These are phyloP conservation scores for Rotaria sp. DNA, from an alignment of 2,888 invertebrate genomes.

Conservation along the genomic window DNA sequence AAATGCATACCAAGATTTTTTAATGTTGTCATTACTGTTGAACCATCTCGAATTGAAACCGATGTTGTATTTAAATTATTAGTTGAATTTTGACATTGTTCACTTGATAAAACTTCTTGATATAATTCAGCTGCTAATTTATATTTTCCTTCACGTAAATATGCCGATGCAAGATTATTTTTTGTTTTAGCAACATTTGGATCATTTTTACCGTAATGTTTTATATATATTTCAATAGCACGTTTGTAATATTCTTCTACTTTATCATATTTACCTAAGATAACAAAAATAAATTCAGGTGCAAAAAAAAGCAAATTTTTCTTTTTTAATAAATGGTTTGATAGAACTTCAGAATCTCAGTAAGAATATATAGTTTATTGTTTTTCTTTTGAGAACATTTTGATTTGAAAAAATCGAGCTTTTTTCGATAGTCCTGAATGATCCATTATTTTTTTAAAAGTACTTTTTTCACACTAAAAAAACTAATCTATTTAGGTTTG, in stretches of 20 bases:
- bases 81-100: background rate
- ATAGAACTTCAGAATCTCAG: too few relatives aligned
- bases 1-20: constrained; percentile 68
- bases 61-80: background rate
- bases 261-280: constrained; percentile 64
- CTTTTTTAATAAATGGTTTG: too few relatives aligned
- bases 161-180: constrained; percentile 97
- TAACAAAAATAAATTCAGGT: too few relatives aligned
- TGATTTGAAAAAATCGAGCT: too few relatives aligned
- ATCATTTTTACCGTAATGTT: constrained; percentile 75
- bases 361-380: too few relatives aligned
- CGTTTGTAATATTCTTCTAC: constrained; percentile 75
- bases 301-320: too few relatives aligned
- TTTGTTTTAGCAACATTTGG: constrained; percentile 98
- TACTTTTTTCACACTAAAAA: too few relatives aligned
- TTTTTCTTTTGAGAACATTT: too few relatives aligned
- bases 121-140: constrained; percentile 95
- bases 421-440: too few relatives aligned
- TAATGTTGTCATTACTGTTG: constrained; percentile 90
- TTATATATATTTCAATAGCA: constrained; percentile 92
- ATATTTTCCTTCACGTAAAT: constrained; percentile 92
- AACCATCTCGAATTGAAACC: constrained; percentile 70
- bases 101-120: constrained; percentile 60
- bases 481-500: too few relatives aligned
- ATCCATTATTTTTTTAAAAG: too few relatives aligned